A percentile compares a stretch with the other conserved stretches of the same genome.
Conservation (phyloP, 2,797 vertebrate species). For the Botia kubotai region DNA sequence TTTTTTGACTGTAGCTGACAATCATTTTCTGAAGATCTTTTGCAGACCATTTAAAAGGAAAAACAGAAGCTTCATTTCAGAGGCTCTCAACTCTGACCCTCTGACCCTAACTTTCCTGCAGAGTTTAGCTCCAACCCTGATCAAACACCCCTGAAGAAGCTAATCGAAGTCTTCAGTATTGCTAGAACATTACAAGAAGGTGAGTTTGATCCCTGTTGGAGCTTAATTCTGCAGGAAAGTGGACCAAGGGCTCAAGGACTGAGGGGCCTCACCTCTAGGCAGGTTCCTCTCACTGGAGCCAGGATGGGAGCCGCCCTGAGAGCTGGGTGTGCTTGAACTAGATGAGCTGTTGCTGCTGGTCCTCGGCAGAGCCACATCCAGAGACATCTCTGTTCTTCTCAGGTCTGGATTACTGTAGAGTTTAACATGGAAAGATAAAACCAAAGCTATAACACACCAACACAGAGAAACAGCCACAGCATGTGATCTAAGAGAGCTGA, state of each 20-base stretch:
- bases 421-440: constrained; percentile 17
- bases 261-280: constrained; percentile 81
- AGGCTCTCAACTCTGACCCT: no score
- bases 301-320: constrained; percentile 88
- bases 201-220: no score
- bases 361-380: constrained; percentile 89
- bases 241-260: neutral
- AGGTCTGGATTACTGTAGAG: constrained; percentile 72
- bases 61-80: no score
- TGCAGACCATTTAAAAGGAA: neutral
- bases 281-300: constrained; percentile 83
- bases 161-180: no score
- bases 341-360: constrained; percentile 94
- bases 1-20: neutral
- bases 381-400: constrained; percentile 85
- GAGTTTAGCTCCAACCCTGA: no score
- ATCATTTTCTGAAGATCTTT: neutral
- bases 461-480: neutral
- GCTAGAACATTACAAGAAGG: no score
- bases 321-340: constrained; percentile 93
- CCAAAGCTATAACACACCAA: neutral
- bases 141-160: no score
- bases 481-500: constrained; percentile 56
- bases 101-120: no score
- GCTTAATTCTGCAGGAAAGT: no score